Percentiles rank a stretch among this genome's conserved stretches.
phyloP scores from a whole-genome alignment of 2,888 invertebrate genomes.

The Liodrosophila aerea region DNA sequence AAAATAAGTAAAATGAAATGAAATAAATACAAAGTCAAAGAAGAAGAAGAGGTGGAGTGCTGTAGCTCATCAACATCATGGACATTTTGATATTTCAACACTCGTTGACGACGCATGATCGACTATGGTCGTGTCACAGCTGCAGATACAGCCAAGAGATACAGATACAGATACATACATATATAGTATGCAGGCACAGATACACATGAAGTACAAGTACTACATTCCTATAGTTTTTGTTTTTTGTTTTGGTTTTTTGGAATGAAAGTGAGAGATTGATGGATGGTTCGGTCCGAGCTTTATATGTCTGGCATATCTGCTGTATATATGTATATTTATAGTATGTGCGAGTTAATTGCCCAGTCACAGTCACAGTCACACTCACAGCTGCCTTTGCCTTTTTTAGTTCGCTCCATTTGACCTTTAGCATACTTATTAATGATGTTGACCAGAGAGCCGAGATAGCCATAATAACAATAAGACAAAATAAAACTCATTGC shows the following conservation, averaged over 20 bases:
- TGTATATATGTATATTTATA: constrained; percentile 24
- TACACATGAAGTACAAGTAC: constrained; percentile 2
- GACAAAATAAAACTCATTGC: constrained; percentile 38
- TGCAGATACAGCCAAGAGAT: constrained; percentile 34
- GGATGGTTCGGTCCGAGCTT: constrained; percentile 48
- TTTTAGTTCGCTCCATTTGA: constrained; percentile 19
- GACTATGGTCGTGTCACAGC: constrained; percentile 42
- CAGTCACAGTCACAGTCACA: too few species aligned
- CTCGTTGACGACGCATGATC: constrained; percentile 41
- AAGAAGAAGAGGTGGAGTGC: too few species aligned
- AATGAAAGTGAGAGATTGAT: constrained; percentile 73
- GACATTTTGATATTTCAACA: constrained; percentile 47
- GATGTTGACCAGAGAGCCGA: constrained; percentile 40
- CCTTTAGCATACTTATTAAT: constrained; percentile 56
- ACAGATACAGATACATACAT: constrained; percentile 16
- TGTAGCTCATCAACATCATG: constrained; percentile 41
- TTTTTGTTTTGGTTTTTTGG: constrained; percentile 18
- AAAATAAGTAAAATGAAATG: constrained; percentile 20
- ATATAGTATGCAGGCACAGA: constrained; percentile 6
- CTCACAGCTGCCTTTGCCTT: constrained; percentile 13
- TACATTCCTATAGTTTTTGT: constrained; percentile 38
- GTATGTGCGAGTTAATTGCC: constrained; percentile 45
- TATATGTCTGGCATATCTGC: too few species aligned
- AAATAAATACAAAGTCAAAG: constrained; percentile 12
- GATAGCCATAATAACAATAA: constrained; percentile 27